Conservation (phyloP, 2,888 invertebrate genomes). For the Philereme vetulata region DNA sequence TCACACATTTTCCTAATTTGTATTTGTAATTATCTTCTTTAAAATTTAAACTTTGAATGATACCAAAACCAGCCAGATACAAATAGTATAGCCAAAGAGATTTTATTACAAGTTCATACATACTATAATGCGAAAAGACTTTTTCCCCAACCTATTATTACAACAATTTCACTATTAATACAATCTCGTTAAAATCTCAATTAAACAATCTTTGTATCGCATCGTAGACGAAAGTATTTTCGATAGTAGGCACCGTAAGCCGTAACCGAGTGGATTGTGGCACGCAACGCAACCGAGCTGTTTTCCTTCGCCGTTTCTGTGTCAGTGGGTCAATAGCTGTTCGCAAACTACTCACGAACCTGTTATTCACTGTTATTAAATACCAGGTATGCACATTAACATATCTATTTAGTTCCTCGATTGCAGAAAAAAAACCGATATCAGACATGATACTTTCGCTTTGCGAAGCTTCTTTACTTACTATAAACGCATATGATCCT, state of each 20-base stretch:
- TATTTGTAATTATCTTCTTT: too few relatives aligned
- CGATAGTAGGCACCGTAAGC: conserved; percentile 43
- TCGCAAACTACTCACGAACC: conserved; percentile 71
- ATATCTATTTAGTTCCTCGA: conserved; percentile 9
- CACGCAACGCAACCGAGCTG: conserved; percentile 64
- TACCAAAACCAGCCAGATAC: too few relatives aligned
- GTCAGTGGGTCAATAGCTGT: conserved; percentile 80
- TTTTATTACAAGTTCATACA: too few relatives aligned
- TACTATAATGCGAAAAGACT: too few relatives aligned
- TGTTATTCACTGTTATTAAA: conserved; percentile 51
- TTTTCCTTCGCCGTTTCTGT: conserved; percentile 75
- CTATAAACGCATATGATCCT: not conserved
- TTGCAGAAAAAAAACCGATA: not conserved
- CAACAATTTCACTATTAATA: conserved; percentile 12
- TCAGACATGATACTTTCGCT: conserved; percentile 1
- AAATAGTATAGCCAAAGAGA: too few relatives aligned
- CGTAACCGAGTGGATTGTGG: conserved; percentile 48
- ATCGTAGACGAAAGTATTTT: conserved; percentile 51
- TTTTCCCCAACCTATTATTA: too few relatives aligned
- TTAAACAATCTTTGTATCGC: conserved; percentile 30
- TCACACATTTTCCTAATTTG: too few relatives aligned
- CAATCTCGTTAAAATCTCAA: conserved; percentile 27
- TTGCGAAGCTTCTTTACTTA: not conserved
- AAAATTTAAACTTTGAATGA: too few relatives aligned
- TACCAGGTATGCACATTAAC: conserved; percentile 25